Evolutionary conservation across 1,140 invertebrate genomes (phyloP).

Genomic region (Nasonia longicornis): DNA sequence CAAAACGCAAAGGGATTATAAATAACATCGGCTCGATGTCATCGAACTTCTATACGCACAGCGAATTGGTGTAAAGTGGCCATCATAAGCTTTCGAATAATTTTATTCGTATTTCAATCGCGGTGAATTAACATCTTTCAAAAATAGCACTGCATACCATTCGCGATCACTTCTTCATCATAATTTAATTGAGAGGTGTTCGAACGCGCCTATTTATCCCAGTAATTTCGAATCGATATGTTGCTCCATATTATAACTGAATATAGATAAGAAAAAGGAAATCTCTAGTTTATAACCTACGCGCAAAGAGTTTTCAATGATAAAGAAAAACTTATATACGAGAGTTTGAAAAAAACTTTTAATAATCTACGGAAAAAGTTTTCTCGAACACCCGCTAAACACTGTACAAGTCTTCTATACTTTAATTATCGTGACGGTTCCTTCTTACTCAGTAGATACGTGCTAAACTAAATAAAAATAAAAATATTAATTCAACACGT

Average conservation of each 20-base stretch:
- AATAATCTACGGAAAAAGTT: neutral
- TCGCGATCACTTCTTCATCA: neutral
- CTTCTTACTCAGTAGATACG: no score
- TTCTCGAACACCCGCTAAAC: no score
- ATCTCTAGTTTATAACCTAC: no score
- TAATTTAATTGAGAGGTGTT: neutral
- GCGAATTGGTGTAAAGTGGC: neutral
- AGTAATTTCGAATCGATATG: no score
- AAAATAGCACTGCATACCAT: neutral
- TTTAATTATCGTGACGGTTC: no score
- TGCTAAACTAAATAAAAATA: no score
- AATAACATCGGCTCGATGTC: neutral
- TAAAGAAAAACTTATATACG: no score
- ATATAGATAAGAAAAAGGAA: no score
- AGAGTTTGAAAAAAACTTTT: neutral
- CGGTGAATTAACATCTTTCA: neutral
- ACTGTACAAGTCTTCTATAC: neutral
- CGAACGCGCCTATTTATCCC: no score
- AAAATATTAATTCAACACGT: no score
- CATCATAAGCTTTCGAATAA: neutral
- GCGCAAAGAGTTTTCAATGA: no score
- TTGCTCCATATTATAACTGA: no score
- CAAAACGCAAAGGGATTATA: neutral
- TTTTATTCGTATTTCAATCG: neutral
- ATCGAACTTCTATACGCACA: neutral